phyloP scores from a whole-genome alignment of 2,113 vertebrate genomes.

The Plectropomus leopardus region DNA sequence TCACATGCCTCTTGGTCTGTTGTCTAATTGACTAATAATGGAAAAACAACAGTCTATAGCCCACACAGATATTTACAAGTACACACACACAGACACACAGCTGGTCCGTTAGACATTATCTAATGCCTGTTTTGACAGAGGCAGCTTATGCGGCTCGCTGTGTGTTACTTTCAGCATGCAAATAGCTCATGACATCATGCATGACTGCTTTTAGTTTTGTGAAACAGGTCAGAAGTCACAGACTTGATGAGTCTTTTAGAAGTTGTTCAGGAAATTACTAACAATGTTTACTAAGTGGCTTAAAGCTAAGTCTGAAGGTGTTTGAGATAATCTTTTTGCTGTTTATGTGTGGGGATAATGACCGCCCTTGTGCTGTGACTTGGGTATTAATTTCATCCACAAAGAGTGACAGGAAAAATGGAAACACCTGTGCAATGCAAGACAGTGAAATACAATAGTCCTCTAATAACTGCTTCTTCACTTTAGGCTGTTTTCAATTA shows the following conservation, averaged over 20 bases:
- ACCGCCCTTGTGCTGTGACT: neutral
- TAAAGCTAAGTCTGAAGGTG: neutral
- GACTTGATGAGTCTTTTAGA: neutral
- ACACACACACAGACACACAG: constrained; percentile 18
- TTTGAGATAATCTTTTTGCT: neutral
- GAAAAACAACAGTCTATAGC: neutral
- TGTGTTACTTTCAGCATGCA: constrained; percentile 23
- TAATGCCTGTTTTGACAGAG: constrained; percentile 51
- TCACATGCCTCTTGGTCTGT: neutral
- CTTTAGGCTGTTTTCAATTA: neutral
- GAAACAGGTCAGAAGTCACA: neutral
- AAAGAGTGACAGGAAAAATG: neutral
- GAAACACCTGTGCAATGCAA: neutral
- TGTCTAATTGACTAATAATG: neutral
- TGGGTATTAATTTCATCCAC: neutral
- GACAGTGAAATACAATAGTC: neutral
- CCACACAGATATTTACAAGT: neutral
- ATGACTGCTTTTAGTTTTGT: constrained; percentile 25
- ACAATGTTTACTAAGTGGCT: neutral
- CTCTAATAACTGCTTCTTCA: neutral
- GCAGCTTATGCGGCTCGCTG: constrained; percentile 21
- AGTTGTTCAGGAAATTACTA: neutral
- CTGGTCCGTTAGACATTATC: constrained; percentile 51
- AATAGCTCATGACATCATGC: constrained; percentile 40
- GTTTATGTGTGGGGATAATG: neutral